Evolutionary conservation across 2,113 vertebrate genomes (phyloP).

Genomic region (Kryptolebias marmoratus): DNA sequence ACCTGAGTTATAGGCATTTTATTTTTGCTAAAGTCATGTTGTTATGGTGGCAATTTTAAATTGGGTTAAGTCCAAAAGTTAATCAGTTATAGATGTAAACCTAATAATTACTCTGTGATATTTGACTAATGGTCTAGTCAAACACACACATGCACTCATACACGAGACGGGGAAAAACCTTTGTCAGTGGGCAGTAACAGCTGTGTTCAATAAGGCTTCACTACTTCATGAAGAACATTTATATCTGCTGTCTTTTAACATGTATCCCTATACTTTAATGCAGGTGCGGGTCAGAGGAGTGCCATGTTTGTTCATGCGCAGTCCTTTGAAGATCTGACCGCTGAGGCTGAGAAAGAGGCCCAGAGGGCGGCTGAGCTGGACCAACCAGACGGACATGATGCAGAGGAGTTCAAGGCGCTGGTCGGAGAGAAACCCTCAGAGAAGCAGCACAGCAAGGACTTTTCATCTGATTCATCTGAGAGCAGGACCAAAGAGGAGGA

Average conservation of each 20-base stretch:
- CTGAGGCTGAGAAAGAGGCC: conserved; percentile 73
- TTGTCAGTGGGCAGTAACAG: no score
- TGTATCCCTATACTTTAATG: conserved; percentile 17
- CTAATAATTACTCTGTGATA: no score
- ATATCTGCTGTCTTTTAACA: background rate
- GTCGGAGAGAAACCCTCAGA: conserved; percentile 82
- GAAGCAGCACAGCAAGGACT: conserved; percentile 63
- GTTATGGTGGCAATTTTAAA: no score
- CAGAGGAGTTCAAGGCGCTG: conserved; percentile 75
- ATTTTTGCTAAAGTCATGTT: no score
- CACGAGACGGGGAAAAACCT: no score
- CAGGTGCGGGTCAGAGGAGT: conserved; percentile 91
- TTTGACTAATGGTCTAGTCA: no score
- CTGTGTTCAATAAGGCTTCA: no score
- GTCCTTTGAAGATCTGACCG: conserved; percentile 93
- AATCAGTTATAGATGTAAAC: no score
- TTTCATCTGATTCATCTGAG: conserved; percentile 32
- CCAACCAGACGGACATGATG: conserved; percentile 55
- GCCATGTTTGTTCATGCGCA: conserved; percentile 92
- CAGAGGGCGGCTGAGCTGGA: conserved; percentile 68
- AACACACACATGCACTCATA: no score
- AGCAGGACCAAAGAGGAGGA: conserved; percentile 85
- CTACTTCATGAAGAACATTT: background rate
- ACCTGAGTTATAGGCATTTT: no score
- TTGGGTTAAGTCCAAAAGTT: no score